phyloP scores from a whole-genome alignment of 2,113 vertebrate genomes.

The Nettapus auritus region DNA sequence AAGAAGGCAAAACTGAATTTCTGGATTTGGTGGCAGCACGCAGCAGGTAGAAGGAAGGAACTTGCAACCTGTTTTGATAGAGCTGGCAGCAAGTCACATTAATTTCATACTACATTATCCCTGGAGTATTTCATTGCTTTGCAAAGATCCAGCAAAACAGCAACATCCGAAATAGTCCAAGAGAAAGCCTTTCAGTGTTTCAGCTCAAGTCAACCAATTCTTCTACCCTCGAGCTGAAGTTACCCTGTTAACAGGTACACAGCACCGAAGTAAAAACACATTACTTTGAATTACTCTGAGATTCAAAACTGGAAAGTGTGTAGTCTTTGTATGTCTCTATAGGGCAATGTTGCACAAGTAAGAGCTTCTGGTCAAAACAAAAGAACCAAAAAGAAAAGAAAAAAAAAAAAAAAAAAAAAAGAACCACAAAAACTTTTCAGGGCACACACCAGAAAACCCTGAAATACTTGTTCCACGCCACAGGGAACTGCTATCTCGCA shows the following conservation, averaged over 20 bases:
- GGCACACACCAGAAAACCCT: background rate
- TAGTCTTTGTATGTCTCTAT: background rate
- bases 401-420: too few species aligned
- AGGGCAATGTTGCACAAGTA: rapidly evolving
- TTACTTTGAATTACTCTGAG: background rate
- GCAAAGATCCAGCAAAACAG: background rate
- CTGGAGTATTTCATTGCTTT: background rate
- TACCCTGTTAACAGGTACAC: background rate
- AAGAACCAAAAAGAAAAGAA: background rate
- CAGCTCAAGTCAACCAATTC: background rate
- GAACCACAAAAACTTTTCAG: background rate
- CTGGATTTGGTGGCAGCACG: background rate
- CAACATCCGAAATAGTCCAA: background rate
- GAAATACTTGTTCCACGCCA: background rate
- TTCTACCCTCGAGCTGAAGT: background rate
- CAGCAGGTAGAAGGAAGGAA: background rate
- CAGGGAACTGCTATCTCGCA: rapidly evolving
- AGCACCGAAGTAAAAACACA: background rate
- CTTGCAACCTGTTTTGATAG: background rate
- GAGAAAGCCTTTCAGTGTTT: background rate
- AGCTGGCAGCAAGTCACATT: constrained; percentile 13
- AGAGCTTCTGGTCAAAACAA: background rate
- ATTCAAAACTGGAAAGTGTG: background rate
- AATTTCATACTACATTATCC: constrained; percentile 9
- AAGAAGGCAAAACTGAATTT: background rate